Evolutionary conservation across 2,888 invertebrate species (phyloP).

Genomic region (Rhorus exstirpatorius): DNA sequence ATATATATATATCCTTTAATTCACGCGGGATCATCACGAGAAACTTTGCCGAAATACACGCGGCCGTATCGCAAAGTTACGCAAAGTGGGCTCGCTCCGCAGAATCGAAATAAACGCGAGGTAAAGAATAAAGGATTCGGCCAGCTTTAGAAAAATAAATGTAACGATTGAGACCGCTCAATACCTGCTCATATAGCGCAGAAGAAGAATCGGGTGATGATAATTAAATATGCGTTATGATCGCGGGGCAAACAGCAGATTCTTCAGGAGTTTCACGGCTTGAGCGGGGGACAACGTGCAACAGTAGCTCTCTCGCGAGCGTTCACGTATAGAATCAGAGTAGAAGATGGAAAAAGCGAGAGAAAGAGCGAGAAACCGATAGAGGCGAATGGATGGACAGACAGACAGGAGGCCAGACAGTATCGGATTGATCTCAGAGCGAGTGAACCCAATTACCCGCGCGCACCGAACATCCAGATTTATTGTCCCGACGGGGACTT

Average conservation of each 20-base stretch:
- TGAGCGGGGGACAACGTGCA: constrained; percentile 37
- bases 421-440: constrained; percentile 85
- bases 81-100: too few relatives aligned
- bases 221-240: neutral
- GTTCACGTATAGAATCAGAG: constrained; percentile 54
- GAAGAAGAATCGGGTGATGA: too few relatives aligned
- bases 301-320: constrained; percentile 33
- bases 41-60: constrained; percentile 12
- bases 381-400: constrained; percentile 78
- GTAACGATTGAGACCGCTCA: too few relatives aligned
- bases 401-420: constrained; percentile 85
- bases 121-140: too few relatives aligned
- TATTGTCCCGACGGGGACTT: constrained; percentile 82
- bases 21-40: neutral
- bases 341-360: constrained; percentile 27
- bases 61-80: neutral
- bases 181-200: too few relatives aligned
- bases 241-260: too few relatives aligned
- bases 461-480: constrained; percentile 83
- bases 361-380: constrained; percentile 1
- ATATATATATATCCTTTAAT: too few relatives aligned
- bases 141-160: neutral
- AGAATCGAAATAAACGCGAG: too few relatives aligned
- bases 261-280: constrained; percentile 35
- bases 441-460: constrained; percentile 86